Base-by-base conservation (phyloP, 2,888 invertebrate species). In the Abrostola triplasia region DNA sequence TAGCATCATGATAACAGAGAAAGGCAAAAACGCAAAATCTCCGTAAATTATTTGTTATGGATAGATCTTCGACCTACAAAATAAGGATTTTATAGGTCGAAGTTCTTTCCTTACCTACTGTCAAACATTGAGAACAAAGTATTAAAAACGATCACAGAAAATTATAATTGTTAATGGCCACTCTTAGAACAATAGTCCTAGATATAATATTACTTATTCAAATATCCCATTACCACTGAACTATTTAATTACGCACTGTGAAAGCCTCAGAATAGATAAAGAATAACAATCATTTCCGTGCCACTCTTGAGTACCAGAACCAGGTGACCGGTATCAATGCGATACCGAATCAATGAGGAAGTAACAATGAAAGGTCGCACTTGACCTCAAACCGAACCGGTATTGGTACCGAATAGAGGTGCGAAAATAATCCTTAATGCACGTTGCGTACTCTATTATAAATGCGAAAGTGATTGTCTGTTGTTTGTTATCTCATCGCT, bases 301-400 rank as follows among this genome's bases (percentile, higher is more conserved):
- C 74, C 74, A 76, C 70, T 79, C 72, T 64, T 69, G 56, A 62
- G 63, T 69, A 69, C 61, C 68, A 57, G 76, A 79, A 77, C 77
- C 70, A 59, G 79, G 79, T 77, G 79, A 83, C 80, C 79, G 54
- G 68, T 70, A 76, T 73, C 73, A 72, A 77, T 76, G 77, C 73
- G 73, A 77, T 76, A 77, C 70, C 67, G 47, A 78, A 76, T 76
- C 67, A 67, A 84, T 84, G 83, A 85, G 86, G 85, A 85, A 87
- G 67, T 71, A 62, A 82, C 83, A 82, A 81, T 79, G 76, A 73
- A 84, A 80, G 84, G 84, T 84, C 84, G 84, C 82, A 80, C 84
- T 88, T 87, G 89, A 85, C 88, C 88, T 85, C 79, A 83, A 84
- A 83, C 68, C 55, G 41, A 66, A 81, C 84, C 82, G 77, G 84